Conservation (phyloP, 2,888 invertebrate species). For the Lepidocyrtoides sp. region DNA sequence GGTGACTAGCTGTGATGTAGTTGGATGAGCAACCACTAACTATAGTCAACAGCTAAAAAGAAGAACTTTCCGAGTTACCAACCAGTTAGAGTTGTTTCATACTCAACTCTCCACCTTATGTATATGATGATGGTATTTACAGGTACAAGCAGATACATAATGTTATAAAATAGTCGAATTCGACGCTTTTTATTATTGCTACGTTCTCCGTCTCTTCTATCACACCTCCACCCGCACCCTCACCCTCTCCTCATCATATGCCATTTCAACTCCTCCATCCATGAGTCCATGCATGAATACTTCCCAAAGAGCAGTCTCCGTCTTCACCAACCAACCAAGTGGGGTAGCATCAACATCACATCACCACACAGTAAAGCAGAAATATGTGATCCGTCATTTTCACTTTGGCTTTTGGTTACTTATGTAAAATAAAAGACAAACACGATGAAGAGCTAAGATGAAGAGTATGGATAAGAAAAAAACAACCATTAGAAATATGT, state of each 20-base stretch:
- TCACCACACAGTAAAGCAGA: neutral
- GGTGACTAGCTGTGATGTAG: neutral
- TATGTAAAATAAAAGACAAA: neutral
- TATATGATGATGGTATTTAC: neutral
- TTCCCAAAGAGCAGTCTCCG: constrained; percentile 8
- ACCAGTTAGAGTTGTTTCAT: neutral
- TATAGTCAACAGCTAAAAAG: constrained; percentile 59
- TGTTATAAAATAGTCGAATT: neutral
- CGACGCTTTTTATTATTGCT: neutral
- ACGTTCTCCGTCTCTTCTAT: neutral
- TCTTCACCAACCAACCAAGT: neutral
- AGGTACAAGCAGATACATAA: neutral
- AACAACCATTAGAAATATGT: no score
- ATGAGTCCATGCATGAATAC: neutral
- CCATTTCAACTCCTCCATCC: constrained; percentile 52
- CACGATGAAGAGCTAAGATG: no score
- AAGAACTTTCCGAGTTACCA: constrained; percentile 6
- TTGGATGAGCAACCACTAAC: constrained; percentile 58
- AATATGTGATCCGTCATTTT: no score
- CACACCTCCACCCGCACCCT: constrained; percentile 35
- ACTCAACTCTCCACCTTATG: neutral
- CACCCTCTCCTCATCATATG: constrained; percentile 33
- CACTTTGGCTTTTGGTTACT: neutral
- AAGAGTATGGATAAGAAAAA: no score
- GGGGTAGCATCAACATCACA: neutral